These are phyloP conservation scores for Anas platyrhynchos DNA, from an alignment of 2,113 vertebrate species.

Conservation along the genomic window DNA sequence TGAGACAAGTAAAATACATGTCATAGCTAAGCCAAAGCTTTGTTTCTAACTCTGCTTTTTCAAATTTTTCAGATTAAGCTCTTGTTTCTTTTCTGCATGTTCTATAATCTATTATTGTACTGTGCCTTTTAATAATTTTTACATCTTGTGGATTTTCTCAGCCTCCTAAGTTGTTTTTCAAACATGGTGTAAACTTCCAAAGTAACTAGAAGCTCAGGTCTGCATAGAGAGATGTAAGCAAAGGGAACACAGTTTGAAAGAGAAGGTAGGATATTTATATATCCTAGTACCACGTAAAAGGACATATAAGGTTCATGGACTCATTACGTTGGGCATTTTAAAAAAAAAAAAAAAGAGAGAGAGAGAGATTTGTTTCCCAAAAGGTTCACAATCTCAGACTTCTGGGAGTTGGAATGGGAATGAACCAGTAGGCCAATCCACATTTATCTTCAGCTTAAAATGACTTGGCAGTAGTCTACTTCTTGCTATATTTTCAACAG, in stretches of 20 bases:
- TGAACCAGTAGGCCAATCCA: not conserved
- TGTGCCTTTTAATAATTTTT: not conserved
- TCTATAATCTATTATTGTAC: not conserved
- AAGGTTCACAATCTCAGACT: not conserved
- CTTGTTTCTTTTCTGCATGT: not conserved
- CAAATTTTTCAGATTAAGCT: not conserved
- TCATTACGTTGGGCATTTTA: not conserved
- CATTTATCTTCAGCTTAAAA: constrained; percentile 6
- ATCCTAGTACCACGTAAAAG: not conserved
- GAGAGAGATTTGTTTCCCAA: not conserved
- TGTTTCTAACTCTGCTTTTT: not conserved
- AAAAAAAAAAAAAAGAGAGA: not conserved
- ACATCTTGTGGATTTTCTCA: not conserved
- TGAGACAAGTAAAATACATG: not conserved
- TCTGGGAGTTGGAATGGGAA: not conserved
- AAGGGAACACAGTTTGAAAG: not conserved
- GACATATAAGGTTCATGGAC: not conserved
- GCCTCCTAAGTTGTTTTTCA: not conserved
- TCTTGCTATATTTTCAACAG: not conserved
- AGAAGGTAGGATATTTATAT: not conserved
- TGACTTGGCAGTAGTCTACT: not conserved
- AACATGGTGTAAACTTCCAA: not conserved
- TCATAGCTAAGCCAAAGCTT: not conserved
- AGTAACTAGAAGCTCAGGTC: not conserved
- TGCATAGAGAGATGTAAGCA: not conserved